A percentile compares a stretch with the other conserved stretches of the same genome.
Conservation (phyloP, 2,797 vertebrate genomes). For the Melanotaenia parkinsoni region DNA sequence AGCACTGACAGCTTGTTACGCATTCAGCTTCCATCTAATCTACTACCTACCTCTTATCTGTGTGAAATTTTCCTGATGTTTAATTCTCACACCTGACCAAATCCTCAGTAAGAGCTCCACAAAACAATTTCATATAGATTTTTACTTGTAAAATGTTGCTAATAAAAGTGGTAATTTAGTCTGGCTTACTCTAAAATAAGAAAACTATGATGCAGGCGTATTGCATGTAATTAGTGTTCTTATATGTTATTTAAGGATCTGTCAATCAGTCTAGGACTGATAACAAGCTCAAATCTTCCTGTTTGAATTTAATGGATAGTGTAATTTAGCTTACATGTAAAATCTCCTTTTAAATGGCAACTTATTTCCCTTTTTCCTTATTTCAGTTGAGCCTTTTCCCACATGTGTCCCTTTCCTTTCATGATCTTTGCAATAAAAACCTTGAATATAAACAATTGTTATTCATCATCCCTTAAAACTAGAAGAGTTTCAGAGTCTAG, state of each 20-base stretch:
- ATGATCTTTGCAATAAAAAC: constrained; percentile 8
- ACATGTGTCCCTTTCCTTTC: constrained; percentile 2
- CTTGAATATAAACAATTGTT: not conserved
- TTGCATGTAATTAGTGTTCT: not conserved
- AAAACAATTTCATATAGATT: constrained; percentile 2
- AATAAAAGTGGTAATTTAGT: constrained; percentile 2
- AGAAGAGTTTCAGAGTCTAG: constrained; percentile 25
- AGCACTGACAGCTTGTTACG: constrained; percentile 66
- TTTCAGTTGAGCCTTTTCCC: constrained; percentile 10
- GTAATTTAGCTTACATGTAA: constrained; percentile 6
- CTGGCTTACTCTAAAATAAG: not conserved
- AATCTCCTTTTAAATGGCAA: not conserved
- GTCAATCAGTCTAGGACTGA: not conserved
- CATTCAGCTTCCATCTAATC: constrained; percentile 63
- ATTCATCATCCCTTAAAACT: constrained; percentile 18
- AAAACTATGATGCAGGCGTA: not conserved
- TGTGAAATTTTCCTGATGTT: constrained; percentile 43
- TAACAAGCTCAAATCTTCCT: not conserved
- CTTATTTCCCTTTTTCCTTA: constrained; percentile 1
- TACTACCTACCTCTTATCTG: constrained; percentile 55
- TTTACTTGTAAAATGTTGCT: not conserved
- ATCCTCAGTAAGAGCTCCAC: constrained; percentile 24
- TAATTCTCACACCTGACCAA: constrained; percentile 53
- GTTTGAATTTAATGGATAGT: not conserved
- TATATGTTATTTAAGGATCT: not conserved